Conservation (phyloP, 1,140 invertebrate species). For the Dryas iulia region DNA sequence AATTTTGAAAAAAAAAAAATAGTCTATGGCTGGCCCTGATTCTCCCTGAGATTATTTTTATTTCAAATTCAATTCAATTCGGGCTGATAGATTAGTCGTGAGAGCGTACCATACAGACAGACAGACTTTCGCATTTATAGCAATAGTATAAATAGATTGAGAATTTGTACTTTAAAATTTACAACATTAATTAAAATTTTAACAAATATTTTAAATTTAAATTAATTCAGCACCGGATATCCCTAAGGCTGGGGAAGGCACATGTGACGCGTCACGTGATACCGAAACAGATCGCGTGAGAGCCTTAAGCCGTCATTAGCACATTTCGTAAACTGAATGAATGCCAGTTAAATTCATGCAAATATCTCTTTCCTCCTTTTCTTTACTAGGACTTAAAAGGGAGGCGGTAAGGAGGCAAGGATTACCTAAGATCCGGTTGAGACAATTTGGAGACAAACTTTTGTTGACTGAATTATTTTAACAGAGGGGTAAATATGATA, state of each 20-base stretch:
- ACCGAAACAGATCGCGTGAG: conserved; percentile 53
- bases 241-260: conserved; percentile 5
- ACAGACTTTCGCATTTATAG: no score
- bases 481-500: background rate
- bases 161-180: no score
- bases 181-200: no score
- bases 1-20: no score
- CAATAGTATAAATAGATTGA: no score
- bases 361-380: conserved; percentile 68
- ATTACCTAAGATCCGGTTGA: conserved; percentile 38
- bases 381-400: conserved; percentile 52
- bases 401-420: conserved; percentile 38
- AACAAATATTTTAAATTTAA: no score
- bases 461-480: conserved; percentile 16
- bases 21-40: no score
- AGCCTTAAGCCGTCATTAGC: conserved; percentile 60
- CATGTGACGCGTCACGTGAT: conserved; percentile 42
- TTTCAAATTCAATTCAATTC: no score
- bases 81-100: no score
- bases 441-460: conserved; percentile 35
- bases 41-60: no score
- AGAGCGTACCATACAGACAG: no score
- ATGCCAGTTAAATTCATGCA: conserved; percentile 69
- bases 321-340: conserved; percentile 60
- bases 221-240: background rate